These are phyloP conservation scores for Aramus guarauna DNA, from an alignment of 2,113 vertebrate species.

Conservation along the genomic window DNA sequence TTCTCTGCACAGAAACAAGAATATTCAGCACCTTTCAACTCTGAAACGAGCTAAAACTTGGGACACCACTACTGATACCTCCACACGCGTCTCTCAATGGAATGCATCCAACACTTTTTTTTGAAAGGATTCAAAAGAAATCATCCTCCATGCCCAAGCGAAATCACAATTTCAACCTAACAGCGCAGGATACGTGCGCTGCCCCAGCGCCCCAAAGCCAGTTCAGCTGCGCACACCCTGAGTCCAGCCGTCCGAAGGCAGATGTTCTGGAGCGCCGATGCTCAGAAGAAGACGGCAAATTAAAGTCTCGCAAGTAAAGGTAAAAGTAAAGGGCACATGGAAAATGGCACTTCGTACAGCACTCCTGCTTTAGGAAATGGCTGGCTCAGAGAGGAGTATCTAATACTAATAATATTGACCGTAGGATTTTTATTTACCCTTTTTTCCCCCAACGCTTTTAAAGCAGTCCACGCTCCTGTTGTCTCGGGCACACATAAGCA, in stretches of 20 bases:
- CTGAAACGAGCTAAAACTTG: neutral
- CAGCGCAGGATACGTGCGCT: neutral
- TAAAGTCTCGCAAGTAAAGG: neutral
- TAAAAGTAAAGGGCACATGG: neutral
- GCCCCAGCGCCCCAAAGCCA: neutral
- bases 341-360: neutral
- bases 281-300: neutral
- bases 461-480: neutral
- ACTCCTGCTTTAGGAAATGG: neutral
- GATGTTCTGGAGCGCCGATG: neutral
- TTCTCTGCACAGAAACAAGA: neutral
- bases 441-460: neutral
- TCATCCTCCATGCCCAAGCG: neutral
- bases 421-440: constrained; percentile 19
- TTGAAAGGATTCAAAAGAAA: neutral
- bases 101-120: neutral
- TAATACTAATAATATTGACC: constrained; percentile 19
- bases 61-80: neutral
- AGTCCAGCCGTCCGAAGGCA: neutral
- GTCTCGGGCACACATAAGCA: constrained; percentile 22
- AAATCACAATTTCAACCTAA: neutral
- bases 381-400: neutral
- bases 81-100: neutral
- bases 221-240: neutral
- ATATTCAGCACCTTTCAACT: neutral